A percentile compares a stretch with the other conserved stretches of the same genome.
Conservation (phyloP, 2,888 invertebrate genomes). For the Trichopria drosophilae region DNA sequence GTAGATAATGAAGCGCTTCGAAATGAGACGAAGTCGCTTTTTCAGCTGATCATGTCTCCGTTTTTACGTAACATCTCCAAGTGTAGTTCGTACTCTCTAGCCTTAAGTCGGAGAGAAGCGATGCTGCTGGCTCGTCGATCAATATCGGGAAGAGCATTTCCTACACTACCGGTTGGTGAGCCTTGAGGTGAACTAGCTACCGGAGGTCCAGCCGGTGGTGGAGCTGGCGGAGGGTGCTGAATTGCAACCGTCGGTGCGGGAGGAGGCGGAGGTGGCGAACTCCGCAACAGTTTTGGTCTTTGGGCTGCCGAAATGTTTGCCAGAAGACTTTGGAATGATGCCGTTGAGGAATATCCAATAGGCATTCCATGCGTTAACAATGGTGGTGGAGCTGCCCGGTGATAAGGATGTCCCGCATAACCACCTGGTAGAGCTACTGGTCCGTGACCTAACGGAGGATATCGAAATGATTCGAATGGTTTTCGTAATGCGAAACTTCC, state of each 20-base stretch:
- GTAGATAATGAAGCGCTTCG: constrained; percentile 16
- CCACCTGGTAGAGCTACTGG: constrained; percentile 64
- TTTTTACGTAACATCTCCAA: constrained; percentile 81
- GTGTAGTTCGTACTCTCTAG: constrained; percentile 85
- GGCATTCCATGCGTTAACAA: constrained; percentile 68
- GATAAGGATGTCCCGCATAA: constrained; percentile 64
- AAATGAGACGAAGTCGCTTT: constrained; percentile 28
- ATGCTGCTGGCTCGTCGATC: constrained; percentile 86
- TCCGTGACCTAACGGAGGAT: constrained; percentile 62
- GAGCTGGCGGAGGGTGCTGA: constrained; percentile 38
- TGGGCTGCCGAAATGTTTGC: constrained; percentile 73
- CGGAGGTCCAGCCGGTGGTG: constrained; percentile 39
- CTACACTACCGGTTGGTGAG: constrained; percentile 57
- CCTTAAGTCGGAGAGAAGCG: constrained; percentile 82
- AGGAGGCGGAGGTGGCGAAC: constrained; percentile 53
- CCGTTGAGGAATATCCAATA: constrained; percentile 60
- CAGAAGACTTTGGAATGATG: constrained; percentile 82
- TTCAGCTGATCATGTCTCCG: constrained; percentile 80
- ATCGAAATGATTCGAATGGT: constrained; percentile 72
- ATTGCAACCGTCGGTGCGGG: constrained; percentile 36
- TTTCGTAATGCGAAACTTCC: constrained; percentile 67
- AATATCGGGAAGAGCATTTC: constrained; percentile 67
- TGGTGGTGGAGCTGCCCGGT: constrained; percentile 65
- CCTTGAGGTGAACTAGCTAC: constrained; percentile 52
- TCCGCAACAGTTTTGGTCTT: constrained; percentile 56